Evolutionary conservation across 1,140 invertebrate species (phyloP), one percentile per base, ranked within the genome.

Genomic region (Branchinecta lindahli): DNA sequence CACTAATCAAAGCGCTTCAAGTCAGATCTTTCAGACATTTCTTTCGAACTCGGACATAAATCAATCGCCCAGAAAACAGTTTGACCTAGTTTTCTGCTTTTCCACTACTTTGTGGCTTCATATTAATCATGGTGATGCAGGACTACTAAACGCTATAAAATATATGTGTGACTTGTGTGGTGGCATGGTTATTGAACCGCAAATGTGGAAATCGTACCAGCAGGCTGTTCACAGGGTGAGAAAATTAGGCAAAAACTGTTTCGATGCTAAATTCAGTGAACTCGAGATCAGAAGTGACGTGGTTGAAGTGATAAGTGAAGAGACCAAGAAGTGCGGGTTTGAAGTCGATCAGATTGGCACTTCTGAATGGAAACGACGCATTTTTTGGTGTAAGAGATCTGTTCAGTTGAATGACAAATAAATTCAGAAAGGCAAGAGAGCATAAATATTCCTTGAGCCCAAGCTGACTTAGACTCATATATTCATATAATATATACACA

Each of bases 61-160:
- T 33, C 33, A 33, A 33, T 33, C 33, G 5, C 33, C 33, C 33
- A 33, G 33, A 33, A 33, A 33, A 3, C 79, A 79, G 71, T 92
- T 91, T 79, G 85, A 89, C 78, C 81, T 85, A 15, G 80, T 84
- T 44, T 90, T 88, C 77, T 89, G 87, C 76, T 90, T 91, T 78
- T 90, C 89, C 18, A 83, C 90, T 12, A 89, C 88, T 15, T 90
- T 92, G 88, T 92, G 90, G 90, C 88, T 92, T 73, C 90, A 92
- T 78, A 75, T 92, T 44, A 91, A 91, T 77, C 79, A 87, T 78
- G 88, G 89, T 12, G 90, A 92, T 81, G 76, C 79, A 7, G 88
- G 87, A 1, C 76, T 91, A 15, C 75, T 79, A 68, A 61, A 6
- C 18, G 18, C 52, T 4, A 61, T 61, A 1, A 61, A 61, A 61